A percentile compares a stretch with the other conserved stretches of the same genome.
These are phyloP conservation scores for Calameuta filiformis DNA, from an alignment of 2,888 invertebrate species.

Conservation along the genomic window DNA sequence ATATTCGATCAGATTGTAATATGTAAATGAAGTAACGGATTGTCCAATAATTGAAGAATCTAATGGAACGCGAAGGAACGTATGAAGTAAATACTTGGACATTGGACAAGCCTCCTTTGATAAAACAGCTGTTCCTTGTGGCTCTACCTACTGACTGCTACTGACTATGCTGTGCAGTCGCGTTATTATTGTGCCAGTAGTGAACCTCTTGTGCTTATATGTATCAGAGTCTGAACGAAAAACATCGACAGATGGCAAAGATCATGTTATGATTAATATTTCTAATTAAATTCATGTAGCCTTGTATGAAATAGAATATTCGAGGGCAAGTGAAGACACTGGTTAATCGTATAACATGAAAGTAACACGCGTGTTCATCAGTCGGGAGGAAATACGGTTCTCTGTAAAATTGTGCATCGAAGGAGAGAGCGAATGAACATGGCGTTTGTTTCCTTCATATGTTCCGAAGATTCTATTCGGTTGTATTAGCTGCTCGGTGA, in stretches of 20 bases:
- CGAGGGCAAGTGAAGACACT: conserved; percentile 27
- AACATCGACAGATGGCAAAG: conserved; percentile 61
- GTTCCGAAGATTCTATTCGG: conserved; percentile 45
- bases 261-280: conserved; percentile 56
- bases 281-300: conserved; percentile 36
- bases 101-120: conserved; percentile 3
- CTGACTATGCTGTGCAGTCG: not conserved
- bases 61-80: not conserved
- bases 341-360: conserved; percentile 18
- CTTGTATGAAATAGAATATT: conserved; percentile 27
- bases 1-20: not conserved
- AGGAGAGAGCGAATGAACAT: conserved; percentile 53
- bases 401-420: conserved; percentile 46
- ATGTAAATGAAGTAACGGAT: not conserved
- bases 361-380: conserved; percentile 26
- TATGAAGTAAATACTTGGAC: conserved; percentile 3
- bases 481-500: conserved; percentile 26
- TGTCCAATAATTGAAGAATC: not conserved
- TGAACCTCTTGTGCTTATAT: conserved; percentile 15
- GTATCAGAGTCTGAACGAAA: conserved; percentile 32
- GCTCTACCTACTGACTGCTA: not conserved
- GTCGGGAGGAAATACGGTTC: conserved; percentile 30
- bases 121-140: conserved; percentile 1
- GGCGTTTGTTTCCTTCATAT: conserved; percentile 62
- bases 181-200: conserved; percentile 1